Percentiles rank a stretch among this genome's conserved stretches.
phyloP scores from a whole-genome alignment of 2,113 vertebrate species.

The Poicephalus gulielmi region DNA sequence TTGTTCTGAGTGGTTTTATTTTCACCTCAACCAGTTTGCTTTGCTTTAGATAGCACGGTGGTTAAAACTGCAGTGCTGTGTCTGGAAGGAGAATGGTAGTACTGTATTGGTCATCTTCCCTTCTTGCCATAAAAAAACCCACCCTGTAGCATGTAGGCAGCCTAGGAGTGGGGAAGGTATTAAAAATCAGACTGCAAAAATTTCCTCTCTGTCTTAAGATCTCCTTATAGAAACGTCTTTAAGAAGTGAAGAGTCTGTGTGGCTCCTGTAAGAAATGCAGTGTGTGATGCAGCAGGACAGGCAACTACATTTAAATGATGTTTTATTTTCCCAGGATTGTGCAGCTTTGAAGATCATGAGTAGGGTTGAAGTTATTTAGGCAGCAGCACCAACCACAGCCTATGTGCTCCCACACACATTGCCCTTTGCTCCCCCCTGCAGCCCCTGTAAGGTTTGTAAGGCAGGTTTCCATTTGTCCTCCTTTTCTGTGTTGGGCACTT shows the following conservation, averaged over 20 bases:
- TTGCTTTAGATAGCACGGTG: background rate
- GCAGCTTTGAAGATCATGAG: background rate
- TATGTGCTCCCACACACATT: background rate
- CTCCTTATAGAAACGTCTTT: background rate
- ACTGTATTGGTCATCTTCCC: background rate
- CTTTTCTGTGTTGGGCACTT: background rate
- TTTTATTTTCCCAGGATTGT: background rate
- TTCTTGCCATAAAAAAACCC: background rate
- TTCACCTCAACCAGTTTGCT: background rate
- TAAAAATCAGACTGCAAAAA: background rate
- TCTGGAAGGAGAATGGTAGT: background rate
- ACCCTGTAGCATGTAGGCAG: rapidly evolving
- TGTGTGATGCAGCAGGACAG: no score
- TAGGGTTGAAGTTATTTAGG: background rate
- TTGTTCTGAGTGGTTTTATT: background rate
- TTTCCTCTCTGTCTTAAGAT: background rate
- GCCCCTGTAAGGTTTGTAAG: background rate
- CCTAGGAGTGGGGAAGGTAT: background rate
- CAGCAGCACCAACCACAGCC: background rate
- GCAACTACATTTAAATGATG: background rate
- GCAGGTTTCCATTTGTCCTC: background rate
- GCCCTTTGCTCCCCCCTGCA: background rate
- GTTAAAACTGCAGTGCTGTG: background rate
- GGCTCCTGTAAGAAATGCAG: background rate
- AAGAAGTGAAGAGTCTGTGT: background rate